Conservation (phyloP, 1,140 invertebrate species). For the Ceratitis capitata region DNA sequence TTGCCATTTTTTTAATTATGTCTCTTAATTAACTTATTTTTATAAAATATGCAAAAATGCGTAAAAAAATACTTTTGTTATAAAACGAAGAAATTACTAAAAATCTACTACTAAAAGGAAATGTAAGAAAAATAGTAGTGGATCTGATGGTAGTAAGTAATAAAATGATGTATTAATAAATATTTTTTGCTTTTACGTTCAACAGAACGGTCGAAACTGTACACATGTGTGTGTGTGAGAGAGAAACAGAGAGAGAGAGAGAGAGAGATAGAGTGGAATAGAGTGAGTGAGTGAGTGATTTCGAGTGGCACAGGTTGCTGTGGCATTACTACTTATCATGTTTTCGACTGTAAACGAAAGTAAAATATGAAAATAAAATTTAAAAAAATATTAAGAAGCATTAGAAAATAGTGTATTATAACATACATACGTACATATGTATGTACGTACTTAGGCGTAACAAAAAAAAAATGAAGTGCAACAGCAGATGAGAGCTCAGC, state of each 20-base stretch:
- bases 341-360: neutral
- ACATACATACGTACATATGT: neutral
- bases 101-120: neutral
- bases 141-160: neutral
- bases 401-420: neutral
- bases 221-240: neutral
- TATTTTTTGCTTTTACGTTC: too few species aligned
- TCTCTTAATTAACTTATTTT: too few species aligned
- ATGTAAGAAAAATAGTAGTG: neutral
- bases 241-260: neutral
- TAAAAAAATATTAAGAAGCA: neutral
- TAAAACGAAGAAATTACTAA: neutral
- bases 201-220: too few species aligned
- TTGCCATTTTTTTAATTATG: constrained; percentile 14
- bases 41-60: too few species aligned
- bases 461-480: neutral
- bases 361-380: neutral
- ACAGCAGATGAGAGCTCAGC: neutral
- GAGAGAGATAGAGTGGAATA: neutral
- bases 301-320: neutral
- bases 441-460: neutral
- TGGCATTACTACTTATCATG: neutral
- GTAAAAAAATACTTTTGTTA: too few species aligned
- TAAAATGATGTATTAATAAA: too few species aligned
- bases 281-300: neutral